These are phyloP conservation scores for Scolanthus callimorphus DNA, from an alignment of 92 coral and sea anemone genomes.

Conservation along the genomic window DNA sequence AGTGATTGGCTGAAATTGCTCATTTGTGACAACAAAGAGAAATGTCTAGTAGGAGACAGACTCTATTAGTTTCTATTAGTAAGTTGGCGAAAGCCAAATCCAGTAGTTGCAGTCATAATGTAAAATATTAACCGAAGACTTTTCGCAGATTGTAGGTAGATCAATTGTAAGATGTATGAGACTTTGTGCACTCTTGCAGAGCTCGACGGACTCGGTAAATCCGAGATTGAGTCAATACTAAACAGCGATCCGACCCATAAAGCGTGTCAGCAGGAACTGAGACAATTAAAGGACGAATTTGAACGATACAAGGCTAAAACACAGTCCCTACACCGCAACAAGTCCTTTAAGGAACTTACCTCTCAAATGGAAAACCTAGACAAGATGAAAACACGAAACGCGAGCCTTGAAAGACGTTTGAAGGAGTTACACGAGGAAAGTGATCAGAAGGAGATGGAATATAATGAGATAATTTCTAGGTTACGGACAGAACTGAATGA, in stretches of 20 bases:
- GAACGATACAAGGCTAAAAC: constrained; percentile 88
- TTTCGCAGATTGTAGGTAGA: too few species aligned
- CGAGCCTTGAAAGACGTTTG: constrained; percentile 55
- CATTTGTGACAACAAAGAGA: too few species aligned
- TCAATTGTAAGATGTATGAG: too few species aligned
- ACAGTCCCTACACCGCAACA: constrained; percentile 73
- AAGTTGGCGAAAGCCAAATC: too few species aligned
- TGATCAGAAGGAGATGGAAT: constrained; percentile 52
- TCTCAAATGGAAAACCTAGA: constrained; percentile 75
- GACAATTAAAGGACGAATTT: constrained; percentile 94
- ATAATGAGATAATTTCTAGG: constrained; percentile 28
- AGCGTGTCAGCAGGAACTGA: constrained; percentile 85
- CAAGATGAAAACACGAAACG: constrained; percentile 52
- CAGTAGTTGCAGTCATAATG: too few species aligned
- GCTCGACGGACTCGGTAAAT: constrained; percentile 73
- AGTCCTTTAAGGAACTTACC: constrained; percentile 71
- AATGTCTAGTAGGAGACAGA: too few species aligned
- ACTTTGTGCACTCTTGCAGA: too few species aligned
- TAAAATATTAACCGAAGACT: too few species aligned
- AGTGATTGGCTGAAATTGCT: too few species aligned
- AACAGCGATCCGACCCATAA: constrained; percentile 88
- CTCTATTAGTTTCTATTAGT: too few species aligned
- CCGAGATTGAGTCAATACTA: constrained; percentile 89
- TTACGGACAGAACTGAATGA: constrained; percentile 43
- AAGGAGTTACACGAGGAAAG: constrained; percentile 60